A percentile compares a stretch with the other conserved stretches of the same genome.
phyloP scores from a whole-genome alignment of 1,140 invertebrate genomes.

The Drusus annulatus region DNA sequence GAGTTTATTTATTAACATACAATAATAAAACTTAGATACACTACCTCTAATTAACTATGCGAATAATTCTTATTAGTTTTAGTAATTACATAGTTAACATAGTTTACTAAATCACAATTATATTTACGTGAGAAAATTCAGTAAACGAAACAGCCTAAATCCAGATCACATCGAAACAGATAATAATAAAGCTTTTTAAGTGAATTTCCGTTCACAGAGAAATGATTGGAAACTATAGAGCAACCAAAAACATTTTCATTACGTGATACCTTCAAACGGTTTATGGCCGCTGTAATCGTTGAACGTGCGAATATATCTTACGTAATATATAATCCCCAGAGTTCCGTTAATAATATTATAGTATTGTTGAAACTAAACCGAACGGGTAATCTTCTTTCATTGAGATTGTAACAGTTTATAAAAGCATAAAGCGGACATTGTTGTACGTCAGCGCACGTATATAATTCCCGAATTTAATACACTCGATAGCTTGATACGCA shows the following conservation, averaged over 20 bases:
- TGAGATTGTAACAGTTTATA: conserved; percentile 4
- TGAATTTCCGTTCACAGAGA: background rate
- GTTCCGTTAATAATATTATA: background rate
- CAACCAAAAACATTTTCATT: background rate
- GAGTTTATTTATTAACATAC: too few relatives aligned
- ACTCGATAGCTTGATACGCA: too few relatives aligned
- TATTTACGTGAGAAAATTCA: background rate
- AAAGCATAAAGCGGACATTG: background rate
- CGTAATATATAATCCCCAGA: background rate
- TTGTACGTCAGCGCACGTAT: background rate
- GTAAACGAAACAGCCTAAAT: background rate
- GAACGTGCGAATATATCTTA: background rate
- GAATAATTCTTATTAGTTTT: too few relatives aligned
- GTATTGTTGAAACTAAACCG: conserved; percentile 3
- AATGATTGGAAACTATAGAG: background rate
- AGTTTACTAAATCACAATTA: too few relatives aligned
- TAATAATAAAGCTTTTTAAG: background rate
- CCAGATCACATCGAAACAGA: background rate
- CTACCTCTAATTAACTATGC: too few relatives aligned
- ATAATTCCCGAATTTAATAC: background rate
- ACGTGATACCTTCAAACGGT: background rate
- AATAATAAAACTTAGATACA: too few relatives aligned
- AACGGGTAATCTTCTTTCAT: conserved; percentile 12
- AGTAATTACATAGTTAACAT: too few relatives aligned
- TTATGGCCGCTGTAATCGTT: background rate